A percentile compares a stretch with the other conserved stretches of the same genome.
These are phyloP conservation scores for Conus canariensis DNA, from an alignment of 2,888 invertebrate species.

Conservation along the genomic window DNA sequence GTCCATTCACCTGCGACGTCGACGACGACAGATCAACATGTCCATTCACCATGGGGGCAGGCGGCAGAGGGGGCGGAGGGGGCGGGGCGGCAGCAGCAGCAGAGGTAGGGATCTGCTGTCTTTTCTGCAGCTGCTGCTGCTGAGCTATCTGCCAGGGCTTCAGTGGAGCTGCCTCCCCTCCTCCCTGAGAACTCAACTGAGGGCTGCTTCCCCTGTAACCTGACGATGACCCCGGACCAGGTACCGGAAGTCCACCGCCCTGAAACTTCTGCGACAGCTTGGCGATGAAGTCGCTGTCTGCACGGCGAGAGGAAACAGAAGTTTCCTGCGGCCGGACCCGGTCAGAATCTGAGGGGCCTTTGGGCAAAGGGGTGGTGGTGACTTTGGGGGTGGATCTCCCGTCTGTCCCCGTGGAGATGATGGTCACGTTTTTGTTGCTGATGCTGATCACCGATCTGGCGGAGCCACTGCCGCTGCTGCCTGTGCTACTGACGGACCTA, in stretches of 20 bases:
- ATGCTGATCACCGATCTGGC: slow-evolving; percentile 51
- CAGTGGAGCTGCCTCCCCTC: background rate
- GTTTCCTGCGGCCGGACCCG: background rate
- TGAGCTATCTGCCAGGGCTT: background rate
- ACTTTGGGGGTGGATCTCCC: background rate
- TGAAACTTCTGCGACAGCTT: slow-evolving; percentile 37
- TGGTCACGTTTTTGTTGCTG: slow-evolving; percentile 48
- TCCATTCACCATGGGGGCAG: slow-evolving; percentile 4
- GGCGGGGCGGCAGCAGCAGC: background rate
- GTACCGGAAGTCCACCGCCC: background rate
- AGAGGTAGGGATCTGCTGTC: slow-evolving; percentile 24
- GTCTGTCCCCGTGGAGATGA: slow-evolving; percentile 39
- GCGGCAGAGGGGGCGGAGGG: background rate
- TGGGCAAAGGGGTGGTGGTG: background rate
- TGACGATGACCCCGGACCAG: background rate
- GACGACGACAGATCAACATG: background rate
- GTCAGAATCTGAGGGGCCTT: background rate
- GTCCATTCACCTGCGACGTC: background rate
- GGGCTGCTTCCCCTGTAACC: background rate
- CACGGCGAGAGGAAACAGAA: background rate
- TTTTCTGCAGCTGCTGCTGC: slow-evolving; percentile 24
- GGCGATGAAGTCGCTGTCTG: slow-evolving; percentile 20
- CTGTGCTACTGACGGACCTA: background rate
- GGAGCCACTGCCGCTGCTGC: slow-evolving; percentile 25
- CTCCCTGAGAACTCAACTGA: background rate